phyloP scores from a whole-genome alignment of 1,140 invertebrate genomes.

The Oedothorax gibbosus region DNA sequence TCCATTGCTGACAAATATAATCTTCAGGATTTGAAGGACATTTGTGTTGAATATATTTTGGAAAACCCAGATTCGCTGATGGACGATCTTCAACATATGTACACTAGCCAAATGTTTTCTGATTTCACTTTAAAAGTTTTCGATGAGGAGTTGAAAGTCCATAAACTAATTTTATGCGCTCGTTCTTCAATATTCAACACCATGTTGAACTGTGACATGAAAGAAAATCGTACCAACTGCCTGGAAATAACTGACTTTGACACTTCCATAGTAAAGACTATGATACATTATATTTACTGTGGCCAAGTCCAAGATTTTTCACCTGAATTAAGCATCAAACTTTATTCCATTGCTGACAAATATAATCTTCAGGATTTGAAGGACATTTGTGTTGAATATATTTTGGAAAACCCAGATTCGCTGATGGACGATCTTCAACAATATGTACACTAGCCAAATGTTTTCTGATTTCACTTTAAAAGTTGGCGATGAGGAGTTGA shows the following conservation, averaged over 20 bases:
- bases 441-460: too few relatives aligned
- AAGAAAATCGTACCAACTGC: conserved; percentile 25
- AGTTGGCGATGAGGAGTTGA: too few relatives aligned
- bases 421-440: too few relatives aligned
- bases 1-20: conserved; percentile 6
- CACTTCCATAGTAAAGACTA: neutral
- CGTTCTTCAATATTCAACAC: conserved; percentile 67
- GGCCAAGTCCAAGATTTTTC: neutral
- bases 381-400: neutral
- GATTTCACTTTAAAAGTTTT: conserved; percentile 48
- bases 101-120: neutral
- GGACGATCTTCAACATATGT: conserved; percentile 20
- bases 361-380: conserved; percentile 21
- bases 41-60: neutral
- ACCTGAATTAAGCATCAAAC: neutral
- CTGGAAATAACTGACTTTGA: conserved; percentile 22
- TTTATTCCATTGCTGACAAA: neutral
- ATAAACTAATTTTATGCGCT: conserved; percentile 66
- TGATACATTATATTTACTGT: conserved; percentile 12
- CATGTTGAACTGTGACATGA: conserved; percentile 66
- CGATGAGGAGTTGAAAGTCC: conserved; percentile 64
- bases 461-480: too few relatives aligned
- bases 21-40: conserved; percentile 1
- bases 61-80: neutral
- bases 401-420: neutral